Percentiles rank a stretch among this genome's conserved stretches.
Conservation (phyloP, 2,888 invertebrate species). For the Nysson spinosus region DNA sequence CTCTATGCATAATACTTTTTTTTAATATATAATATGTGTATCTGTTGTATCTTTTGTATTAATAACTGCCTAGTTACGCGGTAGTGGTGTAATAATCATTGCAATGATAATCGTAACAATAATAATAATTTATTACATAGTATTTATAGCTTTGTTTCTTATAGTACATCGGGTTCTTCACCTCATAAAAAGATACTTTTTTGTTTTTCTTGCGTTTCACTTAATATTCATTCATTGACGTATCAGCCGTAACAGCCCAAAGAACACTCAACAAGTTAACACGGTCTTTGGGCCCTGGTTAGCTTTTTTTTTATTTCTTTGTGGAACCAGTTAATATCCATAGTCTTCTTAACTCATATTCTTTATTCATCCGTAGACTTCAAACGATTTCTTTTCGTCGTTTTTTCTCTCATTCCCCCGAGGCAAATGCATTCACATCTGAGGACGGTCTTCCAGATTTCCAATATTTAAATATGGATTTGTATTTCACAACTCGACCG, state of each 20-base stretch:
- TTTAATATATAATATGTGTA: conserved; percentile 21
- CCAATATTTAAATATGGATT: conserved; percentile 21
- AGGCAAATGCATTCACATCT: conserved; percentile 20
- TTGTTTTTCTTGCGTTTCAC: conserved; percentile 28
- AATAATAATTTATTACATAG: conserved; percentile 71
- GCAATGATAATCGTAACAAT: conserved; percentile 69
- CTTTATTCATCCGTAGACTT: not conserved
- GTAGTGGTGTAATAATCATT: conserved; percentile 65
- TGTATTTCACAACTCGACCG: conserved; percentile 30
- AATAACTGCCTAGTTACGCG: conserved; percentile 55
- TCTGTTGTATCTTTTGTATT: conserved; percentile 36
- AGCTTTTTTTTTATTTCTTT: conserved; percentile 24
- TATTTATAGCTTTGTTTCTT: conserved; percentile 69
- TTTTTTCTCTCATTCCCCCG: conserved; percentile 13
- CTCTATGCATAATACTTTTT: conserved; percentile 54
- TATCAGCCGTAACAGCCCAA: conserved; percentile 66
- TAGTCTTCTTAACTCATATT: conserved; percentile 26
- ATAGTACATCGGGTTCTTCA: conserved; percentile 71
- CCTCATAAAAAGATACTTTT: conserved; percentile 68
- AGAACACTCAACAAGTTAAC: conserved; percentile 76
- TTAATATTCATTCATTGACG: conserved; percentile 57
- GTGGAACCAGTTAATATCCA: conserved; percentile 39
- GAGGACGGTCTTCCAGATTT: conserved; percentile 63
- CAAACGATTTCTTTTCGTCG: not conserved
- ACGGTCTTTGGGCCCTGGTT: conserved; percentile 69